Evolutionary conservation across 2,888 invertebrate genomes (phyloP).

Genomic region (Aelia acuminata): DNA sequence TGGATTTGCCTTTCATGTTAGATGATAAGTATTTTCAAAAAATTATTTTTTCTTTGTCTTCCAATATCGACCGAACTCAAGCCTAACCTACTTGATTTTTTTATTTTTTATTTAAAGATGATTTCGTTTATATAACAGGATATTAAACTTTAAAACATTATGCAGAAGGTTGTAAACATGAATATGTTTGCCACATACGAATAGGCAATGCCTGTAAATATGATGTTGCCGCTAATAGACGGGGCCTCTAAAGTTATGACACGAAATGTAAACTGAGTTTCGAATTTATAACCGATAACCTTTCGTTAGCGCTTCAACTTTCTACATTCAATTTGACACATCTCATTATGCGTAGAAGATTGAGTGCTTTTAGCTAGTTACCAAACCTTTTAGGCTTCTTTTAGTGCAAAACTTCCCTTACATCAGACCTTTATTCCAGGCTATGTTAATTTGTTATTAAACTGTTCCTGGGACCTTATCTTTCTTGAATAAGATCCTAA

Average conservation of each 20-base stretch:
- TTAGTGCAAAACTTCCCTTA: not conserved
- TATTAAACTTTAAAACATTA: not conserved
- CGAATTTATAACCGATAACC: slow-evolving; percentile 30
- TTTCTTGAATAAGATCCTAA: no score
- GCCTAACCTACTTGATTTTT: no score
- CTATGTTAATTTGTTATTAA: no score
- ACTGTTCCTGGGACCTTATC: no score
- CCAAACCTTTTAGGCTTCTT: not conserved
- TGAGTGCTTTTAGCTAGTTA: not conserved
- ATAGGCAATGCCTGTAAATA: not conserved
- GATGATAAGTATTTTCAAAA: no score
- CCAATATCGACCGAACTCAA: no score
- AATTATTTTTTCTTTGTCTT: no score
- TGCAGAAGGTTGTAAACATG: not conserved
- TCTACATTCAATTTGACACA: slow-evolving; percentile 29
- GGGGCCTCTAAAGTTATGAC: not conserved
- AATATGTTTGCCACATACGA: not conserved
- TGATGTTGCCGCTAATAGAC: slow-evolving; percentile 3
- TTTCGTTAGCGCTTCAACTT: slow-evolving; percentile 20
- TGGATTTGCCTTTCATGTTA: no score
- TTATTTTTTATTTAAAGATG: not conserved
- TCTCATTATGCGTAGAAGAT: slow-evolving; percentile 26
- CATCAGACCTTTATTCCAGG: not conserved
- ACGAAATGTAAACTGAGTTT: slow-evolving; percentile 29
- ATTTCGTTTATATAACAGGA: not conserved